Conservation (phyloP, 2,888 invertebrate genomes). For the Beris chalybata region DNA sequence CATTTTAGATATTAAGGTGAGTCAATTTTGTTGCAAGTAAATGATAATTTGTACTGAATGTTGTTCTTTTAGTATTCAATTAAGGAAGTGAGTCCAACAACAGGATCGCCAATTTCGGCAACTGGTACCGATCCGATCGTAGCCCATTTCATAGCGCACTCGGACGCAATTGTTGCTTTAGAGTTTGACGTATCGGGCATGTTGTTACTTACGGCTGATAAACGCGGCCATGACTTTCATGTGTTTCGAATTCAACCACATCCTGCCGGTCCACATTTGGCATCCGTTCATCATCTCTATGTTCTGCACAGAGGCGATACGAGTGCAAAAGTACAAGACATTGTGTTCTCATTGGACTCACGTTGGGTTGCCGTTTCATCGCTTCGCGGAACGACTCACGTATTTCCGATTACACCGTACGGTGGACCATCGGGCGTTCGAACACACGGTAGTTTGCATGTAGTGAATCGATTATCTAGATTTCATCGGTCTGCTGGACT, state of each 20-base stretch:
- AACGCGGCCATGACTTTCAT: conserved; percentile 93
- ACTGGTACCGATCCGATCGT: conserved; percentile 71
- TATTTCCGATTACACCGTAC: conserved; percentile 96
- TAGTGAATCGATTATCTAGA: conserved; percentile 90
- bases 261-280: conserved; percentile 81
- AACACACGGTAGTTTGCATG: conserved; percentile 92
- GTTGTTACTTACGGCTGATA: conserved; percentile 87
- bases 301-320: conserved; percentile 94
- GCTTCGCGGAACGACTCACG: conserved; percentile 94
- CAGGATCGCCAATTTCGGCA: conserved; percentile 49
- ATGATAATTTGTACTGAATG: not conserved
- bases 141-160: conserved; percentile 87
- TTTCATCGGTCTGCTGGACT: conserved; percentile 97
- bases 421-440: conserved; percentile 89
- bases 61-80: conserved; percentile 47
- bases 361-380: conserved; percentile 98
- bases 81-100: conserved; percentile 53
- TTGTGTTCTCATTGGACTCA: conserved; percentile 88
- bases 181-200: conserved; percentile 90
- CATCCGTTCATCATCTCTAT: conserved; percentile 93
- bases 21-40: conserved; percentile 8
- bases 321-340: conserved; percentile 91
- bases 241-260: conserved; percentile 93
- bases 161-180: conserved; percentile 85
- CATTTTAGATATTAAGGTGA: conserved; percentile 79